Evolutionary conservation across 2,113 vertebrate species (phyloP), one percentile per base, ranked within the genome.

Genomic region (Podiceps cristatus): DNA sequence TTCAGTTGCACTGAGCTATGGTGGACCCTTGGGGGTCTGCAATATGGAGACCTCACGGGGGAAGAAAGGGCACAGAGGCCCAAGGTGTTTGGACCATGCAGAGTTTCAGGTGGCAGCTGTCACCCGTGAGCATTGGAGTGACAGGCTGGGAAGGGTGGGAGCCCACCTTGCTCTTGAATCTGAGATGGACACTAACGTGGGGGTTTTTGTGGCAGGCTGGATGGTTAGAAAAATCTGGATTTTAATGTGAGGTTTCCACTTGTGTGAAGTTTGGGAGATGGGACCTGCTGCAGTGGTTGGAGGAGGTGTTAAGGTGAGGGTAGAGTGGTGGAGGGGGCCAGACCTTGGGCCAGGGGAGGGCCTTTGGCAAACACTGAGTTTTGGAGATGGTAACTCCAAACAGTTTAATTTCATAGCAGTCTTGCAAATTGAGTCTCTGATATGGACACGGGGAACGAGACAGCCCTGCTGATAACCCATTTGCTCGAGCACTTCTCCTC

Each of bases 401-500:
- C 7, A 17, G 15, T 27, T 72, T 5, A 7, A 79, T 47, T 63
- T 76, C 94, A 28, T 13, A 18, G 6, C 35, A 24, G 42, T 18
- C 47, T 55, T 20, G 47, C 56, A 63, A 77, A 60, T 45, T 3
- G 45, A 62, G 19, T 37, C 25, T 37, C 60, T 53, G 17, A 15
- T 2, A n/a, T 0, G 8, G 62, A 27, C 22, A 1, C 0, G 0
- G 27, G 40, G 24, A 29, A 9, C 2, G 3, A 60, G 55, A 15
- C 63, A 74, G 73, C 83, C 67, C 86, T 71, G 83, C 83, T 77
- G 72, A 16, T 42, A 74, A 9, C 55, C 2, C 29, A 0, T 52
- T 58, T 47, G 60, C 55, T 90, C 1, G 0, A 50, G 42, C 33
- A 6, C 50, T 42, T 63, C 29, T 74, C 37, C 42, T 80, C 49